Base-by-base conservation (phyloP, 1,140 invertebrate species). In the Artemia franciscana region DNA sequence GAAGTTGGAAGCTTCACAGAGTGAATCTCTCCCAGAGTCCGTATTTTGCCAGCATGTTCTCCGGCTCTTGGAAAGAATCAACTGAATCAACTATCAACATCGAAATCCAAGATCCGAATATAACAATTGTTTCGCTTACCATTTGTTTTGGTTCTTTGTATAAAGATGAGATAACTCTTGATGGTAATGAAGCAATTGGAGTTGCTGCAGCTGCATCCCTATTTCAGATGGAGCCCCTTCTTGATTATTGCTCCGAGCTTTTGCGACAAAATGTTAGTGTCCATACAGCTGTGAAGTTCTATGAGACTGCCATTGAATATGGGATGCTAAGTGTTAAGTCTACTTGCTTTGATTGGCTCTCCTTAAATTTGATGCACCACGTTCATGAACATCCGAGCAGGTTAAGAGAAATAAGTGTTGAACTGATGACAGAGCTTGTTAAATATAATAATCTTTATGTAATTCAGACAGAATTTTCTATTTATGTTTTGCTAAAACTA, bases 381-480 rank as follows among this genome's bases (percentile, higher is more conserved):
- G 77, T 80, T 62, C 76, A 71, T 64, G 75, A 77, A 63, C 74
- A 79, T 69, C 70, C 78, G 1, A 71, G 73, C 15, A 74, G 80
- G 51, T 71, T 84, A 9, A 73, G 74, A 63, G 76, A 80, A 66
- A 79, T 84, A 61, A 71, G 77, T 58, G 70, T 78, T 18, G 78
- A 83, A 4, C 68, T 87, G 61, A 84, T 88, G 82, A 72, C 71
- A 4, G 75, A 79, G 25, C 70, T 88, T 56, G 75, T 87, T 4
- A 70, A 73, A 3, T 80, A 81, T 71, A 77, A 79, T 4, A 77
- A 84, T 64, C 73, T 89, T 30, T 81, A 82, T 68, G 84, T 84
- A 0, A 80, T 86, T 73, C 85, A 88, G 71, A 86, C 85, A 3
- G 86, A 89, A 73, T 86, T 85, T 70, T 84, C 84, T 39, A 72